Percentiles rank a stretch among this genome's conserved stretches.
These are phyloP conservation scores for Planococcus citri DNA, from an alignment of 1,140 invertebrate species.

Conservation along the genomic window DNA sequence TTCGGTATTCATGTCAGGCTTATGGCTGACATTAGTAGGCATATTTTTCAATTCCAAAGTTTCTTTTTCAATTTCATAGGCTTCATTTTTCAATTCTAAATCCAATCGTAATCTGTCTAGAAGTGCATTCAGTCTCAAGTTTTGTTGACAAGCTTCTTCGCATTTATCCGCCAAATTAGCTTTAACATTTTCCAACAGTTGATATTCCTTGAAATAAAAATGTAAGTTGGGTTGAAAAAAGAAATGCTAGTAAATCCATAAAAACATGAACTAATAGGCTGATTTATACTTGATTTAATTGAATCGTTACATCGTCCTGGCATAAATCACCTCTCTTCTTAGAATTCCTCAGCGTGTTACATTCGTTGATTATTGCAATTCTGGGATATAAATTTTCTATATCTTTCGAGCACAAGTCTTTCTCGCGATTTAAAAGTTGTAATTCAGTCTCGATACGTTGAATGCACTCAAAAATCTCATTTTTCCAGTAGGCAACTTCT, in stretches of 20 bases:
- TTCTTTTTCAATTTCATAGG: background rate
- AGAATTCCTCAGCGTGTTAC: background rate
- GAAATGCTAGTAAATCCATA: background rate
- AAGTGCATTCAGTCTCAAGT: background rate
- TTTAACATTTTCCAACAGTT: conserved; percentile 4
- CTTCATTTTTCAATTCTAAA: conserved; percentile 11
- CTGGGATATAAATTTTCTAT: background rate
- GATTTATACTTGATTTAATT: background rate
- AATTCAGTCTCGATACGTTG: background rate
- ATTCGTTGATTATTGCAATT: background rate
- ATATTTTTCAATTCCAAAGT: background rate
- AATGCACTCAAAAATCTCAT: background rate
- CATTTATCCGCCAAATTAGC: background rate
- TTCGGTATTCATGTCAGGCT: background rate
- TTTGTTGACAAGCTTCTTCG: background rate
- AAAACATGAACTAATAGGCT: background rate
- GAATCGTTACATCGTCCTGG: background rate
- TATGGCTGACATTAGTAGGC: background rate
- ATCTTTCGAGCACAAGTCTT: background rate
- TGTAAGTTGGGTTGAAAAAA: background rate
- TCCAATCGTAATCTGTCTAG: background rate
- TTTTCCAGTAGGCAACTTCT: background rate
- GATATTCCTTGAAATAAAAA: background rate
- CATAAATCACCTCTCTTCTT: conserved; percentile 1
- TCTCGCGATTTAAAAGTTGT: background rate